Percentiles rank a stretch among this genome's conserved stretches.
Evolutionary conservation across 2,797 vertebrate species (phyloP).

Genomic region (Lepus townsendii): DNA sequence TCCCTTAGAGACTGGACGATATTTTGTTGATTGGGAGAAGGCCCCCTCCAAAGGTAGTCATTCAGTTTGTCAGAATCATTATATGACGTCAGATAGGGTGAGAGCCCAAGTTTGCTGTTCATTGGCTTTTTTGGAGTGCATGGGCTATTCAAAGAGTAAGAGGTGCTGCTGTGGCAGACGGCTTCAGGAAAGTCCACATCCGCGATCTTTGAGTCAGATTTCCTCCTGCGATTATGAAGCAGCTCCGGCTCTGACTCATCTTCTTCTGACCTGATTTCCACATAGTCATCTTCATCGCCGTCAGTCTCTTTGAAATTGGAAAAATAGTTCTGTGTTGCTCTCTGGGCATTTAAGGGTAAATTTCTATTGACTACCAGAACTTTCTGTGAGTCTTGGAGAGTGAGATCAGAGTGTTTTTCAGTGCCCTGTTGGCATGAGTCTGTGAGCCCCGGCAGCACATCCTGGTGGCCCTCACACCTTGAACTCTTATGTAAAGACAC

Average conservation of each 20-base stretch:
- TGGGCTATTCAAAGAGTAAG: conserved; percentile 88
- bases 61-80: conserved; percentile 92
- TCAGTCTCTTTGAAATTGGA: conserved; percentile 97
- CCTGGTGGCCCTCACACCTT: conserved; percentile 83
- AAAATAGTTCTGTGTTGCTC: conserved; percentile 96
- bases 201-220: conserved; percentile 62
- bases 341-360: conserved; percentile 91
- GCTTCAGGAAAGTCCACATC: conserved; percentile 72
- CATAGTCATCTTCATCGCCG: conserved; percentile 95
- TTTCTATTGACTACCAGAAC: conserved; percentile 93
- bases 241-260: conserved; percentile 90
- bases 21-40: conserved; percentile 94
- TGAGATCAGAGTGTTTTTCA: conserved; percentile 92
- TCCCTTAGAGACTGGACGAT: conserved; percentile 97
- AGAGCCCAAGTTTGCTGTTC: conserved; percentile 80
- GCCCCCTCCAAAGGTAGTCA: conserved; percentile 95
- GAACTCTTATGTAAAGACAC: conserved; percentile 82
- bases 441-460: background rate
- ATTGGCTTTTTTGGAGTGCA: conserved; percentile 88
- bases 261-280: conserved; percentile 98
- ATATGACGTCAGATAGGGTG: conserved; percentile 86
- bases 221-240: conserved; percentile 72
- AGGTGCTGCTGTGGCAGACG: conserved; percentile 63
- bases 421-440: conserved; percentile 87
- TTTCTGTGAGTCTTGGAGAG: conserved; percentile 96